phyloP scores from a whole-genome alignment of 2,113 vertebrate species.

The Forbesichthys agassizii region DNA sequence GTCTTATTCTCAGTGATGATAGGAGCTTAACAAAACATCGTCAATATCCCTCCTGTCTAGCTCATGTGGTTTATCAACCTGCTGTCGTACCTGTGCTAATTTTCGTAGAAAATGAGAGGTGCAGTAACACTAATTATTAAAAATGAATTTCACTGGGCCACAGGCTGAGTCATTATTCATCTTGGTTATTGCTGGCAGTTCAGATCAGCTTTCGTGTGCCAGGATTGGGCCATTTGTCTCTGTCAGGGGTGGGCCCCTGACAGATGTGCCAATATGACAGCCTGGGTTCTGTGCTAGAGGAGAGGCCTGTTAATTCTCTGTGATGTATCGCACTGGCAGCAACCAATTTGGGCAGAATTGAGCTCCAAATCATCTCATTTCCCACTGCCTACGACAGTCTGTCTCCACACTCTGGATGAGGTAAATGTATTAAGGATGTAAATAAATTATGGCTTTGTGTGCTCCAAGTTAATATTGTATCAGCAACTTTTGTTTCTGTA shows the following conservation, averaged over 20 bases:
- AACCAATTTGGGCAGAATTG: slow-evolving; percentile 79
- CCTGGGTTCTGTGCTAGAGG: slow-evolving; percentile 68
- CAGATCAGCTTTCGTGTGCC: slow-evolving; percentile 70
- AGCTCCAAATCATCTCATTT: slow-evolving; percentile 77
- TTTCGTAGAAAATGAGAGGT: slow-evolving; percentile 66
- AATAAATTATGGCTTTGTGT: slow-evolving; percentile 66
- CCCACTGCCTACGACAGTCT: slow-evolving; percentile 73
- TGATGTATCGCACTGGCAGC: slow-evolving; percentile 80
- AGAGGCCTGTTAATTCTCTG: slow-evolving; percentile 76
- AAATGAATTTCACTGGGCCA: slow-evolving; percentile 72
- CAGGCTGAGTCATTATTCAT: slow-evolving; percentile 70
- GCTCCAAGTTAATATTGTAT: slow-evolving; percentile 49
- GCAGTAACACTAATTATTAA: slow-evolving; percentile 76
- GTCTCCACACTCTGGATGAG: slow-evolving; percentile 70
- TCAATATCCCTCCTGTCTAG: slow-evolving; percentile 61
- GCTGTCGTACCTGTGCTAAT: slow-evolving; percentile 67
- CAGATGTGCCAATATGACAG: slow-evolving; percentile 79
- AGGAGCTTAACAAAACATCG: slow-evolving; percentile 63
- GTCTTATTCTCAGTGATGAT: slow-evolving; percentile 57
- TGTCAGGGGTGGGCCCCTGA: slow-evolving; percentile 75
- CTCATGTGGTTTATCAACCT: slow-evolving; percentile 61
- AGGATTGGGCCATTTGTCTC: slow-evolving; percentile 75
- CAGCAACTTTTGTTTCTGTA: slow-evolving; percentile 34
- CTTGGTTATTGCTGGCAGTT: slow-evolving; percentile 75
- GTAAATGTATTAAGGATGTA: slow-evolving; percentile 74